These are phyloP conservation scores for Cephalotes varians DNA, from an alignment of 2,888 invertebrate genomes.

Conservation along the genomic window DNA sequence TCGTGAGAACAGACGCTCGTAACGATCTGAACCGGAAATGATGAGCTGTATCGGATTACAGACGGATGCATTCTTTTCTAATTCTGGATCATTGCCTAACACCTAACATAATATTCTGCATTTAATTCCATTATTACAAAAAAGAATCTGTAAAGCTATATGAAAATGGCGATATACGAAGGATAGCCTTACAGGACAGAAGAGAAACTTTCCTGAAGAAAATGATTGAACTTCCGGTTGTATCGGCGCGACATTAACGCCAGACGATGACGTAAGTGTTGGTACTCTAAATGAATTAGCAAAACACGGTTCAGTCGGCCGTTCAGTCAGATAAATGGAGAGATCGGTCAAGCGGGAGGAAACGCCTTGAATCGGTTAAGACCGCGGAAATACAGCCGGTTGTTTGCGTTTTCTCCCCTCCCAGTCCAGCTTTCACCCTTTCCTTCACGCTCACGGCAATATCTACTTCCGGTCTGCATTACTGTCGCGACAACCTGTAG, in stretches of 20 bases:
- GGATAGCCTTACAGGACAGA: not conserved
- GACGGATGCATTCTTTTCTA: constrained; percentile 22
- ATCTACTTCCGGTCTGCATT: constrained; percentile 39
- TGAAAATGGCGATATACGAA: not conserved
- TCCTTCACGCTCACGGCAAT: constrained; percentile 38
- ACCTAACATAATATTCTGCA: not conserved
- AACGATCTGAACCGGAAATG: constrained; percentile 25
- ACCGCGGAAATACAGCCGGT: constrained; percentile 67
- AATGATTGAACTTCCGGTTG: constrained; percentile 15
- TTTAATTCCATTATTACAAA: not conserved
- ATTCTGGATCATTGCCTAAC: not conserved
- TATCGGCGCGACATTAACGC: constrained; percentile 47
- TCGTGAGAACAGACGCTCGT: constrained; percentile 36
- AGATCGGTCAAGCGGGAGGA: constrained; percentile 68
- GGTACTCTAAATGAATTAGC: constrained; percentile 36
- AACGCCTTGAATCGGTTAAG: constrained; percentile 68
- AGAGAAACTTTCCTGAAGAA: constrained; percentile 58
- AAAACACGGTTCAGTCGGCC: constrained; percentile 38
- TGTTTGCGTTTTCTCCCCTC: constrained; percentile 55
- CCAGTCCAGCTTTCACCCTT: constrained; percentile 49
- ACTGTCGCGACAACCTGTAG: constrained; percentile 28
- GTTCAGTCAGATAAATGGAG: constrained; percentile 41
- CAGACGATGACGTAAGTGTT: constrained; percentile 64
- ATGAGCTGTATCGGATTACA: constrained; percentile 16
- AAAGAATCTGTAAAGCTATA: not conserved